Evolutionary conservation across 2,113 vertebrate species (phyloP).

Genomic region (Pangasianodon hypophthalmus): DNA sequence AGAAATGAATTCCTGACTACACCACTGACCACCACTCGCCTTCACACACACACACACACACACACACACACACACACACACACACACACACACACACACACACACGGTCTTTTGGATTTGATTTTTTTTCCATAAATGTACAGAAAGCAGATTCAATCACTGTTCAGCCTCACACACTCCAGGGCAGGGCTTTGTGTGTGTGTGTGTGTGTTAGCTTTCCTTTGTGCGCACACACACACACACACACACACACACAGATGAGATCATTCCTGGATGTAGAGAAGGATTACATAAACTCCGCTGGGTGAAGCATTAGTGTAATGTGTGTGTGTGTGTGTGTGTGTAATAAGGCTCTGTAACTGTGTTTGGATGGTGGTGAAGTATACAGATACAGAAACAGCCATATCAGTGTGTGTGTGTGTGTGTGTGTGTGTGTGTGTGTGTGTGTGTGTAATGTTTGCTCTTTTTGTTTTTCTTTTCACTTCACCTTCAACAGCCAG

Average conservation of each 20-base stretch:
- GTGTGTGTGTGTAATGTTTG: not conserved
- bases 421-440: not conserved
- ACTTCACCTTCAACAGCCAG: too few relatives aligned
- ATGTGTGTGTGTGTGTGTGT: constrained; percentile 1
- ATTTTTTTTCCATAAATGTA: not conserved
- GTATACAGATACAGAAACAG: too few relatives aligned
- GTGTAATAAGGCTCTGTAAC: not conserved
- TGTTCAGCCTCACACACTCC: not conserved
- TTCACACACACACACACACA: not conserved
- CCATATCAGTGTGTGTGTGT: not conserved
- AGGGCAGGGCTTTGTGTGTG: not conserved
- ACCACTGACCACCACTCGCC: not conserved
- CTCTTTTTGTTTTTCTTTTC: too few relatives aligned
- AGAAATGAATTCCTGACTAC: not conserved
- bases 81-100: not conserved
- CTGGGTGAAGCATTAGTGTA: not conserved
- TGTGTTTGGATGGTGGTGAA: not conserved
- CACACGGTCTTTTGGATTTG: not conserved
- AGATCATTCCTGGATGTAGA: constrained; percentile 62
- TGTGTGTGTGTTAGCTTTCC: constrained; percentile 3
- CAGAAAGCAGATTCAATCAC: not conserved
- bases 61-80: not conserved
- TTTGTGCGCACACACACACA: too few relatives aligned
- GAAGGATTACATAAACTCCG: constrained; percentile 48
- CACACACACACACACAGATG: constrained; percentile 46